These are phyloP conservation scores for Dasyprocta punctata DNA, from an alignment of 2,113 vertebrate species.

Conservation along the genomic window DNA sequence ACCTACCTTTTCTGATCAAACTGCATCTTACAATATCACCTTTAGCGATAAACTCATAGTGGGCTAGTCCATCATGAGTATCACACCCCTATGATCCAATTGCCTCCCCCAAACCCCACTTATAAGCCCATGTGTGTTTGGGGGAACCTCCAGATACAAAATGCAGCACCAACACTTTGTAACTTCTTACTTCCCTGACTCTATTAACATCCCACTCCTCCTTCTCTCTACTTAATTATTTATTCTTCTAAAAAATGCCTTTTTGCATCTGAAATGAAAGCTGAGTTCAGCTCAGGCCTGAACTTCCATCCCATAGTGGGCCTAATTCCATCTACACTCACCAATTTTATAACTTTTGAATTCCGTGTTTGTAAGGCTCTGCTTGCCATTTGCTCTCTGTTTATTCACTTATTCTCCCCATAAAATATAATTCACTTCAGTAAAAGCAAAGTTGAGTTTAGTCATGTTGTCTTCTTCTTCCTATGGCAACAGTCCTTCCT, in stretches of 20 bases:
- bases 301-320: not conserved
- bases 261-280: not conserved
- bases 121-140: not conserved
- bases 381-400: not conserved
- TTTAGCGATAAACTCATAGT: not conserved
- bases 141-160: not conserved
- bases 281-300: not conserved
- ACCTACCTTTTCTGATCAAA: not conserved
- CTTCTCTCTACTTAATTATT: not conserved
- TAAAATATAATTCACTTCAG: not conserved
- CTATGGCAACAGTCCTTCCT: not conserved
- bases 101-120: not conserved
- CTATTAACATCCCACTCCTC: not conserved
- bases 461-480: not conserved
- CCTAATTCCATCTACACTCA: not conserved
- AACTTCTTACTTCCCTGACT: not conserved
- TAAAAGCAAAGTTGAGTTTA: not conserved
- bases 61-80: too few species aligned
- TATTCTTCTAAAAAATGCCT: not conserved
- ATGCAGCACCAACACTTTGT: not conserved
- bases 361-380: not conserved
- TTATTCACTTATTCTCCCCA: not conserved
- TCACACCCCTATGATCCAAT: not conserved
- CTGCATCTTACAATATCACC: not conserved
- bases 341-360: not conserved